Conservation (phyloP, 1,140 invertebrate genomes). For the Cyclargus thomasi region DNA sequence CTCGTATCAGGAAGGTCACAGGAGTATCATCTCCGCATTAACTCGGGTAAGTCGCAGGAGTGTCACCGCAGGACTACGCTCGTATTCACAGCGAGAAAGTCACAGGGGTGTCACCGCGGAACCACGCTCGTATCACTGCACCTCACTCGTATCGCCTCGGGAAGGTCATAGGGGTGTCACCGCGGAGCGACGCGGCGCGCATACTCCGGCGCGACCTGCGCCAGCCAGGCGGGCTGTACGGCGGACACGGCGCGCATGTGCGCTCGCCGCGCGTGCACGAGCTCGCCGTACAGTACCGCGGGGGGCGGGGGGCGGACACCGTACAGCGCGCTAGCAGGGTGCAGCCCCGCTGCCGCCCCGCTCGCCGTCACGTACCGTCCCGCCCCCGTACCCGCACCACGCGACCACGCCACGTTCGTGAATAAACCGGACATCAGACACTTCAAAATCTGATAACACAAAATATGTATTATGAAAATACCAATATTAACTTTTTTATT, state of each 20-base stretch:
- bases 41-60: too few relatives aligned
- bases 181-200: conserved; percentile 44
- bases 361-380: conserved; percentile 48
- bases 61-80: too few relatives aligned
- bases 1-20: too few relatives aligned
- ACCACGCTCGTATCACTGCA: background rate
- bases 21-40: too few relatives aligned
- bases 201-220: conserved; percentile 37
- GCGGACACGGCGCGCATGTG: conserved; percentile 86
- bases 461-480: background rate
- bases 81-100: too few relatives aligned
- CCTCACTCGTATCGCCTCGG: too few relatives aligned
- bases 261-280: conserved; percentile 89
- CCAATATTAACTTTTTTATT: too few relatives aligned
- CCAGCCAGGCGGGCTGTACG: conserved; percentile 85
- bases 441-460: conserved; percentile 77
- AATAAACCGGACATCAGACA: conserved; percentile 89
- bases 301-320: conserved; percentile 79
- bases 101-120: too few relatives aligned
- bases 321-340: conserved; percentile 88
- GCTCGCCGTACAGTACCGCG: conserved; percentile 92
- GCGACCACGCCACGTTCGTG: conserved; percentile 92
- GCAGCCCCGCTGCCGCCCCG: conserved; percentile 77
- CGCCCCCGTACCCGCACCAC: conserved; percentile 62
- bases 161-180: conserved; percentile 37